Evolutionary conservation across 2,888 invertebrate species (phyloP).

Genomic region (Oscheius sp.): DNA sequence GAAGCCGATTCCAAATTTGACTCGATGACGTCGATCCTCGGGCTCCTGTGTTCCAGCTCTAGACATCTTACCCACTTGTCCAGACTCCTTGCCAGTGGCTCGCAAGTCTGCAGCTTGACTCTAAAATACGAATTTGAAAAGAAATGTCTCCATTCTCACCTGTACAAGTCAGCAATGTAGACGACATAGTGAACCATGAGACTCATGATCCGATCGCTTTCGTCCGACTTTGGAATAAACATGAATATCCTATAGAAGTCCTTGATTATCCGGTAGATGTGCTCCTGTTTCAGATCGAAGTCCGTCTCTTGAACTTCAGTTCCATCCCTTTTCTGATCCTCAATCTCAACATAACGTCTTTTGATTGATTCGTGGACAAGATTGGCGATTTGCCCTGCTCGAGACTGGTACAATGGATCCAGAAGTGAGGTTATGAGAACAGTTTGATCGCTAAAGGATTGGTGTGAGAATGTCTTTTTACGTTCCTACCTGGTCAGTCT

Average conservation of each 20-base stretch:
- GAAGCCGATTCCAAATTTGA: neutral
- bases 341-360: neutral
- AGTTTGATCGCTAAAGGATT: slow-evolving; percentile 9
- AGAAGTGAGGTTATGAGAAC: slow-evolving; percentile 12
- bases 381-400: slow-evolving; percentile 23
- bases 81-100: slow-evolving; percentile 43
- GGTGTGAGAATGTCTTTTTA: neutral
- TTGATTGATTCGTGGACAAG: slow-evolving; percentile 18
- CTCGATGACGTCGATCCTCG: slow-evolving; percentile 48
- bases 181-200: slow-evolving; percentile 14
- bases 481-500: slow-evolving; percentile 3
- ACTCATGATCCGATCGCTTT: slow-evolving; percentile 19
- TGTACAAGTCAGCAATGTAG: slow-evolving; percentile 18
- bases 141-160: neutral
- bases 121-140: slow-evolving; percentile 11
- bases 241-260: slow-evolving; percentile 27
- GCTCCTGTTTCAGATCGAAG: neutral
- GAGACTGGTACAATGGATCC: slow-evolving; percentile 24
- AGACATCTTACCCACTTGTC: slow-evolving; percentile 69
- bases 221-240: slow-evolving; percentile 16
- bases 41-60: slow-evolving; percentile 61
- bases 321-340: slow-evolving; percentile 4
- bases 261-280: slow-evolving; percentile 14
- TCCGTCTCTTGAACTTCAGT: neutral
- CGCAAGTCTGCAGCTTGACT: slow-evolving; percentile 21